Evolutionary conservation across 2,797 vertebrate species (phyloP).

Genomic region (Hipposideros larvatus): DNA sequence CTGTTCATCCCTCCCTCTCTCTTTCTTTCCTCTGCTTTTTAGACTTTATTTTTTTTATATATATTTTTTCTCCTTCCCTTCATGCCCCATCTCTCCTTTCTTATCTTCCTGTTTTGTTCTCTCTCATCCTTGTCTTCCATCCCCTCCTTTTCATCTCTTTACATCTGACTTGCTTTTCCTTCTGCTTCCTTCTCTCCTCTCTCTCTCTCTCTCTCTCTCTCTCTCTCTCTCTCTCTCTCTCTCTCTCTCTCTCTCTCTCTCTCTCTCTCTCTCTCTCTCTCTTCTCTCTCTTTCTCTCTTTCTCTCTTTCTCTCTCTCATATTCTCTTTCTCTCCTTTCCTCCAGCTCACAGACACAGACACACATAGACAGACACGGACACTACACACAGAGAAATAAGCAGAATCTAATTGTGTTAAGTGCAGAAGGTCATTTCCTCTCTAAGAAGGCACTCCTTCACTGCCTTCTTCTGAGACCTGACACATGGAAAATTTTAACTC

Average conservation of each 20-base stretch:
- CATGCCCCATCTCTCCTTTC: neutral
- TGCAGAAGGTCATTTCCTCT: slow-evolving; percentile 69
- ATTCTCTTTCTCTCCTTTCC: neutral
- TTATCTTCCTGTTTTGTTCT: neutral
- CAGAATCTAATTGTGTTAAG: slow-evolving; percentile 59
- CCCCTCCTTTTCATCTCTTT: neutral
- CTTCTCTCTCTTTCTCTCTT: neutral
- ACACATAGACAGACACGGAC: neutral
- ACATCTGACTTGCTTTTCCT: neutral
- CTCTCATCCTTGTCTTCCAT: neutral
- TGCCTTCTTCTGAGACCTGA: slow-evolving; percentile 76
- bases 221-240: neutral
- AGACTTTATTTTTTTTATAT: neutral
- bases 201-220: neutral
- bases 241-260: neutral
- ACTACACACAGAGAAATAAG: neutral
- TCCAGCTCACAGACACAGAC: neutral
- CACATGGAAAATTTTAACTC: slow-evolving; percentile 81
- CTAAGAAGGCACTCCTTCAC: slow-evolving; percentile 51
- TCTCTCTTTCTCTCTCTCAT: neutral
- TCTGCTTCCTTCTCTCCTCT: neutral
- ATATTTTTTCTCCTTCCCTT: neutral
- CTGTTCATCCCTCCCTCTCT: too few relatives aligned
- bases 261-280: neutral
- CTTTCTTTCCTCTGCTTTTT: neutral